Base-by-base conservation (phyloP, 1,140 invertebrate species). In the Piezodorus guildinii region DNA sequence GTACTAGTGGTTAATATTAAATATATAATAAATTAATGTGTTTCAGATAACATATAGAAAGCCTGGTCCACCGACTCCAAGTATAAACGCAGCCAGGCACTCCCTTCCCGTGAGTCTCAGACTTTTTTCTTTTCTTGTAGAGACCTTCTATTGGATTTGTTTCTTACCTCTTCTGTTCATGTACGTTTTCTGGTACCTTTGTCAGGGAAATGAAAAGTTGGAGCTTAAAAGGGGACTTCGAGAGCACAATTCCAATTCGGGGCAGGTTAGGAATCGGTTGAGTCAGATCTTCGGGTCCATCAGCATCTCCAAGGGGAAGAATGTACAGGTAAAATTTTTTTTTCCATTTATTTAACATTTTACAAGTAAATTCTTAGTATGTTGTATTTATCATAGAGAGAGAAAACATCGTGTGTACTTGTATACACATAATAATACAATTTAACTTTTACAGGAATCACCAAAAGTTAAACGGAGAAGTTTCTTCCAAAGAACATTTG, bases 1-100 rank as follows among this genome's bases (percentile, higher is more conserved):
- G n/a, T n/a, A n/a, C n/a, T n/a, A n/a, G n/a, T n/a, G n/a, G n/a
- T n/a, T n/a, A n/a, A n/a, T n/a, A n/a, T n/a, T n/a, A n/a, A n/a
- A n/a, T n/a, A n/a, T n/a, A n/a, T n/a, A n/a, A n/a, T n/a, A n/a
- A n/a, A 49, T 49, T 10, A 10, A 23, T 64, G 62, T 67, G 54
- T 73, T 71, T 39, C 71, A 79, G 69, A 84, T 84, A 0, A 82
- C 85, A 0, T 88, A 90, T 71, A 87, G 88, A 74, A 84, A 82
- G 71, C 87, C 87, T 0, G 87, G 87, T 9, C 87, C 87, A 44
- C 87, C 87, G 15, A 90, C 87, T 4, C 87, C 87, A 2, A 87
- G 85, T 73, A 88, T 87, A 73, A 85, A 87, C 71, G 30, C 58
- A 39, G 85, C 84, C 10, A 76, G 85, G 66, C 71, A 83, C 12